Evolutionary conservation across 2,797 vertebrate genomes (phyloP).

Genomic region (Tadarida brasiliensis): DNA sequence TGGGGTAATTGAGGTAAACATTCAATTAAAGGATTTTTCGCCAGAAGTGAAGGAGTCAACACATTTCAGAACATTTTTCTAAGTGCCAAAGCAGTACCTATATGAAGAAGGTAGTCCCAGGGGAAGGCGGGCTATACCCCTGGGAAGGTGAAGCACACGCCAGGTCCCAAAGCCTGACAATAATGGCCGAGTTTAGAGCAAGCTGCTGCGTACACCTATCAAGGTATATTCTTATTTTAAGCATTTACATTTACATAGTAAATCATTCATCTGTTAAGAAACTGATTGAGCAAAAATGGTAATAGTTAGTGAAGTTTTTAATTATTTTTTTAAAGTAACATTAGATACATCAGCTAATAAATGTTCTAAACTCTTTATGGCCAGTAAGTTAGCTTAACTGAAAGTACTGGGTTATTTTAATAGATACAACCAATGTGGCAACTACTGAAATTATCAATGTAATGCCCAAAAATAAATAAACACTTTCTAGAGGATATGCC

Average conservation of each 20-base stretch:
- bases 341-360: background rate
- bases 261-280: background rate
- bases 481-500: background rate
- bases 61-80: background rate
- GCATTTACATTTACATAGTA: background rate
- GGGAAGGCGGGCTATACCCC: background rate
- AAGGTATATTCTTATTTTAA: background rate
- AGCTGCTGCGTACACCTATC: background rate
- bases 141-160: background rate
- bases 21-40: slow-evolving; percentile 73
- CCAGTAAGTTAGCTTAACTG: background rate
- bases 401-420: background rate
- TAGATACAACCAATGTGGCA: background rate
- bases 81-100: background rate
- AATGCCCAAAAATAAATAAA: background rate
- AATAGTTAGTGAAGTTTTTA: background rate
- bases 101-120: background rate
- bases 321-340: background rate
- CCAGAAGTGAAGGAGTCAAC: slow-evolving; percentile 23
- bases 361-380: background rate
- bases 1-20: slow-evolving; percentile 69
- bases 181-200: background rate
- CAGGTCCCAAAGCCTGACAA: background rate
- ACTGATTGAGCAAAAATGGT: background rate
- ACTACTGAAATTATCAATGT: background rate